Base-by-base conservation (phyloP, 1,140 invertebrate species). In the Varroa destructor region DNA sequence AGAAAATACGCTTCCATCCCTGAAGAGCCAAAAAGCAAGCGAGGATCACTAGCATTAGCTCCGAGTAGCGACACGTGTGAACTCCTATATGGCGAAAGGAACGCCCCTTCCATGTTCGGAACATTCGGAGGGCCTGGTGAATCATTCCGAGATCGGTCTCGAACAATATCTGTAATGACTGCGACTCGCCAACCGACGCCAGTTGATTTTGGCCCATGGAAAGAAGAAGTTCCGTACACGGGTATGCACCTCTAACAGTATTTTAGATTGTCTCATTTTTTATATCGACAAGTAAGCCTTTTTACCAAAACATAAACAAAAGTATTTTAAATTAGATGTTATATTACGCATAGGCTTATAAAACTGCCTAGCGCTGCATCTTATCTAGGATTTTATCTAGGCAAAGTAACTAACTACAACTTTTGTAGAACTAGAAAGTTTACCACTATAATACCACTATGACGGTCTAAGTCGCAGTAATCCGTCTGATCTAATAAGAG, bases 91-190 rank as follows among this genome's bases (percentile, higher is more conserved):
- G 8, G 36, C 6, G 14, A 55, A 43, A 25, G 54, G 43, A 25
- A 5, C 56, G 36, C 61, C 43, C 40, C 72, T 55, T n/a, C 57
- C 42, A 14, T 73, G 57, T 36, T 61, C 72, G 25, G 55, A 55
- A 37, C 61, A 36, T 36, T 57, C 37, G 5, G 51, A 12, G 25
- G 25, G 25, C 25, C 25, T 25, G 61, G 43, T 51, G 46, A 51
- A 3, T 73, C 67, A 10, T 73, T 71, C 67, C 57, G 88, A 72
- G 87, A 87, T 76, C 82, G 90, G 76, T 86, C 87, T 55, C 85
- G 89, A 77, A 93, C 90, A 14, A 90, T 93, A 75, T 89, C 89
- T 36, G 89, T 90, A 0, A 90, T 91, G 87, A 88, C 85, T 76
- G 87, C 87, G 2, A 84, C 83, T 6, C 81, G 83, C 72, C 73